These are phyloP conservation scores for Drosophila diplacantha DNA, from an alignment of 2,888 invertebrate genomes.

Conservation along the genomic window DNA sequence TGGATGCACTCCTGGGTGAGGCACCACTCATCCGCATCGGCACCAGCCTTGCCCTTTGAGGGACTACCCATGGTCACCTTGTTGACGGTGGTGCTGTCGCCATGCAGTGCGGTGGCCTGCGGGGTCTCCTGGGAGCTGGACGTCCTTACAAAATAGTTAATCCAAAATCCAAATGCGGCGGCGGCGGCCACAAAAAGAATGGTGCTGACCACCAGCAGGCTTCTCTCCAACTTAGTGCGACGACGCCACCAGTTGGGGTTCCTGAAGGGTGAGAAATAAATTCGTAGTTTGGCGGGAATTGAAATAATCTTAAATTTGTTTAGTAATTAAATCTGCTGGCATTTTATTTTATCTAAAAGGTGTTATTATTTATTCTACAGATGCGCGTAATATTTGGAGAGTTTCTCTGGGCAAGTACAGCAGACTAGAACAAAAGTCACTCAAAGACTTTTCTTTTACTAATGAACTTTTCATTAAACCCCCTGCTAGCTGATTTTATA, in stretches of 20 bases:
- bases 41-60: slow-evolving; percentile 57
- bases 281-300: neutral
- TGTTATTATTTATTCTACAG: neutral
- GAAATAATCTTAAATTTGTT: neutral
- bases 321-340: neutral
- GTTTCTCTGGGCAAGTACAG: neutral
- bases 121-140: slow-evolving; percentile 19
- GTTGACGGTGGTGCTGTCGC: slow-evolving; percentile 55
- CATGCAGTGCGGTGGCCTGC: slow-evolving; percentile 68
- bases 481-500: neutral
- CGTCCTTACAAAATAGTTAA: slow-evolving; percentile 73
- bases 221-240: slow-evolving; percentile 85
- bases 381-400: neutral
- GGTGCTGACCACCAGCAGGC: slow-evolving; percentile 81
- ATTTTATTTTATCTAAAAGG: neutral
- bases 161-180: slow-evolving; percentile 78
- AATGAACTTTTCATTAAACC: neutral
- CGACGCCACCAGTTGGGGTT: slow-evolving; percentile 91
- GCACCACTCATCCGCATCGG: slow-evolving; percentile 79
- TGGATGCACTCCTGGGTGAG: slow-evolving; percentile 87
- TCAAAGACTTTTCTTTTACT: neutral
- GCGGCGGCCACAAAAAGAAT: slow-evolving; percentile 82
- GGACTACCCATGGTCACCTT: slow-evolving; percentile 58
- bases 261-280: slow-evolving; percentile 76
- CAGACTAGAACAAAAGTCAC: neutral